Conservation (phyloP, 2,888 invertebrate species). For the Strigamia crassipes region DNA sequence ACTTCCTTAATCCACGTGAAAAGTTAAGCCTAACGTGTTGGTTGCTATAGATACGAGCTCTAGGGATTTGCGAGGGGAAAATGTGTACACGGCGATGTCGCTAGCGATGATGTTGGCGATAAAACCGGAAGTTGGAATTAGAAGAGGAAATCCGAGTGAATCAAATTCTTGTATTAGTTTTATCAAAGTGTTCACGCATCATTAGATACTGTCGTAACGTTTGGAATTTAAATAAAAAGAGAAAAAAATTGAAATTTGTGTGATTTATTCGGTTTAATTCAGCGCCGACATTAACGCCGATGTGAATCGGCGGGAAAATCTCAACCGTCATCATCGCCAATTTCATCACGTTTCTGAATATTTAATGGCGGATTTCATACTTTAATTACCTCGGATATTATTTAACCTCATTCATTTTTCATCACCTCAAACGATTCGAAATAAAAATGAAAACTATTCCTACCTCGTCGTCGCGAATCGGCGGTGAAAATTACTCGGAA, state of each 20-base stretch:
- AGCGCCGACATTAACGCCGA: not conserved
- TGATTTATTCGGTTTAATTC: not conserved
- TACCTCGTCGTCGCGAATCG: not conserved
- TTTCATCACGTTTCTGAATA: not conserved
- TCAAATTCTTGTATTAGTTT: no score
- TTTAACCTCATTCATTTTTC: not conserved
- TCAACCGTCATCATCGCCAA: not conserved
- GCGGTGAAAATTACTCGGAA: not conserved
- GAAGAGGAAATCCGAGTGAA: not conserved
- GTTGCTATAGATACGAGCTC: conserved; percentile 24
- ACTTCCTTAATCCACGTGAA: conserved; percentile 34
- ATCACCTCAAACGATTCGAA: not conserved
- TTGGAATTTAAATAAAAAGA: not conserved
- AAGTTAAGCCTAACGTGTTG: conserved; percentile 34
- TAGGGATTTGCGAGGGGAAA: conserved; percentile 14
- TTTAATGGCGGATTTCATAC: not conserved
- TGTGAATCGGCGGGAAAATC: not conserved
- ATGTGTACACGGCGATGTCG: conserved; percentile 1
- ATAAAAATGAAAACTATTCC: not conserved
- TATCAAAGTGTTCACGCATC: not conserved
- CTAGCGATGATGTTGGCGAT: not conserved
- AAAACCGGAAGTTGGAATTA: not conserved
- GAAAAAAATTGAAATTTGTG: not conserved
- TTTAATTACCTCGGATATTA: not conserved
- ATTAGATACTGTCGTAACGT: not conserved